These are phyloP conservation scores for Perognathus longimembris DNA, from an alignment of 2,113 vertebrate species.

Conservation along the genomic window DNA sequence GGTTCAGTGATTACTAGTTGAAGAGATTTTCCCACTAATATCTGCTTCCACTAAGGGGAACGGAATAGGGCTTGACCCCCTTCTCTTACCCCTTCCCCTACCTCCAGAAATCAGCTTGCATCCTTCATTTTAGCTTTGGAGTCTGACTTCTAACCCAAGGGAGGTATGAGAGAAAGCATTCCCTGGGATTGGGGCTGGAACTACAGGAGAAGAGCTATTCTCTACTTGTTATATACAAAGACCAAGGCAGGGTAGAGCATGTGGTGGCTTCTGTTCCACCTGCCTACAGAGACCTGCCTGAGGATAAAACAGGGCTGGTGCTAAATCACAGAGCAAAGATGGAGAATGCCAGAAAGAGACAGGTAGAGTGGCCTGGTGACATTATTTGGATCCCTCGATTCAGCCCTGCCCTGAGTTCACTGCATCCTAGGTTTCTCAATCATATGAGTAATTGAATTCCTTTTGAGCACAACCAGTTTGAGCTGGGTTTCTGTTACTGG, in stretches of 20 bases:
- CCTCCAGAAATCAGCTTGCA: neutral
- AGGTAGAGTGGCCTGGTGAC: neutral
- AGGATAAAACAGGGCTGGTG: neutral
- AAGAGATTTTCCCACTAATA: neutral
- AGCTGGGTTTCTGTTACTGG: neutral
- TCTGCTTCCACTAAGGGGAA: neutral
- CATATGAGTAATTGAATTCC: neutral
- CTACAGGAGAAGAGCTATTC: neutral
- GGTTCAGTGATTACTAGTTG: neutral
- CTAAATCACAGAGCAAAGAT: neutral
- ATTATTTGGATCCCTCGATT: neutral
- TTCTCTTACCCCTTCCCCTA: neutral
- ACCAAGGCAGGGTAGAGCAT: neutral
- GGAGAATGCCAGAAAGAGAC: neutral
- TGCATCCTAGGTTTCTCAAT: neutral
- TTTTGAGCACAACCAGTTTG: neutral
- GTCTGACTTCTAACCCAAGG: neutral
- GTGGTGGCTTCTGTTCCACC: neutral
- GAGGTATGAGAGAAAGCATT: neutral
- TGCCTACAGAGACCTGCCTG: neutral
- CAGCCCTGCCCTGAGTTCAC: neutral
- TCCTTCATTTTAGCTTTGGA: constrained; percentile 1
- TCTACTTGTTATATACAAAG: neutral
- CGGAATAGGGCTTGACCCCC: neutral
- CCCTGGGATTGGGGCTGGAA: neutral